Evolutionary conservation across 2,888 invertebrate species (phyloP).

Genomic region (Campoplex capitator): DNA sequence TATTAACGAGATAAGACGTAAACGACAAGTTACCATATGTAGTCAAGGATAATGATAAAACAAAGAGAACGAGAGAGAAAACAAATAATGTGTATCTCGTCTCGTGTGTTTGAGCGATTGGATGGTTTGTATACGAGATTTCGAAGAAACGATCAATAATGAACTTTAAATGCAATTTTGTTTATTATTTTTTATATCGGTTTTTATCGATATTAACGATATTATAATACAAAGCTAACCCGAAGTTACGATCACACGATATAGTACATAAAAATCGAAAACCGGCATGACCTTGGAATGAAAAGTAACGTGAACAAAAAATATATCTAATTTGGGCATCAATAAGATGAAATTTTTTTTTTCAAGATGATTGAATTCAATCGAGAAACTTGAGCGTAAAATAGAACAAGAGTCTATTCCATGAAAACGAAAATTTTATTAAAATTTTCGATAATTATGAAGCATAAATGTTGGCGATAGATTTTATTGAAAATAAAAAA

Average conservation of each 20-base stretch:
- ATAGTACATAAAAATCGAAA: not conserved
- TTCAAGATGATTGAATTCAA: not conserved
- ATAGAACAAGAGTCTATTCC: not conserved
- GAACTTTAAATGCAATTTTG: slow-evolving; percentile 30
- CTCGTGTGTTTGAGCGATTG: slow-evolving; percentile 41
- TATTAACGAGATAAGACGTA: slow-evolving; percentile 25
- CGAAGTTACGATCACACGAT: slow-evolving; percentile 6
- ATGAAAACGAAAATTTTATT: not conserved
- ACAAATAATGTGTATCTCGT: slow-evolving; percentile 22
- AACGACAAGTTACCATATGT: slow-evolving; percentile 46
- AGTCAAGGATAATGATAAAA: slow-evolving; percentile 34
- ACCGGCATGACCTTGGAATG: not conserved
- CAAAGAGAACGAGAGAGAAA: not conserved
- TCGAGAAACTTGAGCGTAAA: not conserved
- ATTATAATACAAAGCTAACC: slow-evolving; percentile 28
- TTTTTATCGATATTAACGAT: slow-evolving; percentile 26
- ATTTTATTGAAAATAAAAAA: not conserved
- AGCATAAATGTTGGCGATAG: not conserved
- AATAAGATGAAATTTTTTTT: not conserved
- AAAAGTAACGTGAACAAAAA: not conserved
- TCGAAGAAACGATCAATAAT: slow-evolving; percentile 42
- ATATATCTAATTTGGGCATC: not conserved
- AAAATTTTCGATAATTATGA: not conserved
- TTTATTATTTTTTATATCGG: slow-evolving; percentile 20
- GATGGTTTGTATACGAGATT: slow-evolving; percentile 42